Evolutionary conservation across 2,113 vertebrate species (phyloP).

Genomic region (Colossoma macropomum): DNA sequence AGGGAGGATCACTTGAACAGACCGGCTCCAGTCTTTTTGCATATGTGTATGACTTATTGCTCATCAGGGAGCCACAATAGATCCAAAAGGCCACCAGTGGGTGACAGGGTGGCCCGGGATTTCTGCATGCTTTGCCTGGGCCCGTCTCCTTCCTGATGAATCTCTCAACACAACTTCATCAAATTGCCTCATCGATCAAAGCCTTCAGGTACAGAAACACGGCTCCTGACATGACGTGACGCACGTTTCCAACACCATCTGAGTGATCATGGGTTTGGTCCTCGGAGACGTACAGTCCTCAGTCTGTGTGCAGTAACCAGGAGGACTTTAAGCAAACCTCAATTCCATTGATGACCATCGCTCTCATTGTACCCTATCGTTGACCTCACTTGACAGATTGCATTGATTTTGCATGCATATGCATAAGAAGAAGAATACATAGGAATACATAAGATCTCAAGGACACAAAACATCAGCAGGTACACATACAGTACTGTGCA

Average conservation of each 20-base stretch:
- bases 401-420: neutral
- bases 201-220: constrained; percentile 74
- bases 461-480: no score
- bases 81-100: constrained; percentile 59
- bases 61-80: constrained; percentile 68
- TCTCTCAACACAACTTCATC: constrained; percentile 75
- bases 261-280: constrained; percentile 65
- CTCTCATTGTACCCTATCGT: neutral
- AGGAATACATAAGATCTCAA: no score
- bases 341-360: constrained; percentile 17
- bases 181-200: constrained; percentile 83
- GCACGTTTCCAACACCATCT: constrained; percentile 68
- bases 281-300: constrained; percentile 24
- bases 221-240: constrained; percentile 66
- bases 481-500: no score
- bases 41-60: constrained; percentile 76
- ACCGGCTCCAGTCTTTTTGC: constrained; percentile 53
- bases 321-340: neutral
- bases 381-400: neutral
- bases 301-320: neutral
- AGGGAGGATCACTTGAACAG: no score
- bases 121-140: constrained; percentile 68
- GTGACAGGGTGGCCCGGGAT: constrained; percentile 62
- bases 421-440: neutral
- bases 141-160: constrained; percentile 79